Conservation (phyloP, 1,140 invertebrate genomes). For the Drosophila elegans region DNA sequence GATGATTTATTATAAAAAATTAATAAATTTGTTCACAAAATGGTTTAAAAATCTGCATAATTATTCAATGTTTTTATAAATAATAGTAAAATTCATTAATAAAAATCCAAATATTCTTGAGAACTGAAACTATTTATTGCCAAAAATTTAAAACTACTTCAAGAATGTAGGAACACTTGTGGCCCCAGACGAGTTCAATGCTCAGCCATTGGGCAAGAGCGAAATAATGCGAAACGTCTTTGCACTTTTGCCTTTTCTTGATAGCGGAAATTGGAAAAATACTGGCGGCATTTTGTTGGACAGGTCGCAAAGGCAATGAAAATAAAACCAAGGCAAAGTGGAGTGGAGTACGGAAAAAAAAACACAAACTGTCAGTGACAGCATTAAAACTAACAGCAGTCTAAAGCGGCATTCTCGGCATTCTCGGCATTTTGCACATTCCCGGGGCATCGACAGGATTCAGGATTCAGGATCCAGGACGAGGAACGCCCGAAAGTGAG, state of each 20-base stretch:
- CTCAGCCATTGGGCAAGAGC: slow-evolving; percentile 6
- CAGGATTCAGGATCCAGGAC: neutral
- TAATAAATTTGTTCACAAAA: too few species aligned
- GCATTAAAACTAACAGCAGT: slow-evolving; percentile 63
- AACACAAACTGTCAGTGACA: slow-evolving; percentile 61
- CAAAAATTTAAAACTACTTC: neutral
- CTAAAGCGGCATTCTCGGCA: slow-evolving; percentile 46
- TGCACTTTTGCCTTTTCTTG: slow-evolving; percentile 42
- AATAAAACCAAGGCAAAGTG: slow-evolving; percentile 22
- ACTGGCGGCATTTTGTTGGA: slow-evolving; percentile 65
- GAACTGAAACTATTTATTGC: neutral
- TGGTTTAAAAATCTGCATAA: too few species aligned
- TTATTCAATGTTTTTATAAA: too few species aligned
- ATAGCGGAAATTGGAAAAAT: slow-evolving; percentile 72
- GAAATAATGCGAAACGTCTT: slow-evolving; percentile 43
- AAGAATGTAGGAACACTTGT: slow-evolving; percentile 23
- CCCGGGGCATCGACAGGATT: slow-evolving; percentile 23
- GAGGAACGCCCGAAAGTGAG: slow-evolving; percentile 7
- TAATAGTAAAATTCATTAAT: too few species aligned
- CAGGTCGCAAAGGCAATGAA: slow-evolving; percentile 35
- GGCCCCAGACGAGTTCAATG: slow-evolving; percentile 15
- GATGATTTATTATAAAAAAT: too few species aligned
- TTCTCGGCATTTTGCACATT: slow-evolving; percentile 53
- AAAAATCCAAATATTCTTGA: too few species aligned
- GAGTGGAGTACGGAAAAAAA: slow-evolving; percentile 10